Base-by-base conservation (phyloP, 2,888 invertebrate genomes). In the Epinotia demarniana region DNA sequence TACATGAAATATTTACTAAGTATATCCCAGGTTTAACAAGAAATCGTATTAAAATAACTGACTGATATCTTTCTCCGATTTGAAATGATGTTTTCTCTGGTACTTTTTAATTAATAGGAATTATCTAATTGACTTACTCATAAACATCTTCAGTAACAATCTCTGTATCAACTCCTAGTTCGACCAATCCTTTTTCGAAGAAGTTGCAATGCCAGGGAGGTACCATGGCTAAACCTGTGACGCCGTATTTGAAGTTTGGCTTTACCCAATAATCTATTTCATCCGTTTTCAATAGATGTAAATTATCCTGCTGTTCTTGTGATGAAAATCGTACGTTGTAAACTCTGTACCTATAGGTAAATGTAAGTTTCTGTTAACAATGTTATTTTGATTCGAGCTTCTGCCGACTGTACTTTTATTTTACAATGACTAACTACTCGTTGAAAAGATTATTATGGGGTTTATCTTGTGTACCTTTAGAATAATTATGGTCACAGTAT, bases 221-320 rank as follows among this genome's bases (percentile, higher is more conserved):
- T 0, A 92, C 88, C 89, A 92, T 90, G 1, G 86, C 92, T 69
- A 82, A 82, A 1, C 92, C 92, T 2, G 80, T 72, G 0, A 87
- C 79, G 0, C 82, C 82, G 77, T 89, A 81, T 66, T 88, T 84
- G 0, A 85, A 78, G 12, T 81, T 89, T 1, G 92, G 92, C 11
- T 83, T 87, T 66, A 83, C 81, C 89, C 87, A 89, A 73, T 83
- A 91, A 68, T 92, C 92, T 11, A 92, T 80, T 0, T 79, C 6
- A 71, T 91, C 90, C 71, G 81, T 84, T 73, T 88, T 87, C 0
- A 92, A 64, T 4, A 80, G 53, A 13, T 80, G 11, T 0, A 90
- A 78, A 1, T 80, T 82, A 0, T 88, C 82, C 74, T 89, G 86
- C 75, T 92, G 90, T 0, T 77, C 39, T 77, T 83, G 76, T 2